Percentiles rank a stretch among this genome's conserved stretches.
phyloP scores from a whole-genome alignment of 2,797 vertebrate species.

The Pipistrellus nathusii region DNA sequence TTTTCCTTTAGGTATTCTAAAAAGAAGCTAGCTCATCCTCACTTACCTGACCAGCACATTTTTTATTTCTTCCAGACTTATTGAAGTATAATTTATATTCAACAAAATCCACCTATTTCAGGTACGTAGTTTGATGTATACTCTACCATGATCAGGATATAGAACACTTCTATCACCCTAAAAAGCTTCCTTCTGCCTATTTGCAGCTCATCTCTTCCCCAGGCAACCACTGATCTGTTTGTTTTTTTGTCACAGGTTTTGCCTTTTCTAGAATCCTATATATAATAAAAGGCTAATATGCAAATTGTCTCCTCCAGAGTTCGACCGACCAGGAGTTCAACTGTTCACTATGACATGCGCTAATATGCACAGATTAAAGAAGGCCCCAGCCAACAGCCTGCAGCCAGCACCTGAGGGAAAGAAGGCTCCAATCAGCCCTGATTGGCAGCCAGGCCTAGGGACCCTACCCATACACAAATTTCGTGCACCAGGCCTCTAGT shows the following conservation, averaged over 20 bases:
- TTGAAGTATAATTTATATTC: not conserved
- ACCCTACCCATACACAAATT: too few species aligned
- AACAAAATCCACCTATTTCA: not conserved
- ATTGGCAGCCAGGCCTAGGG: too few species aligned
- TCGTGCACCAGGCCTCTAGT: not conserved
- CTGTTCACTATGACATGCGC: too few species aligned
- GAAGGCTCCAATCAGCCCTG: too few species aligned
- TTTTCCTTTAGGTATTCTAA: not conserved
- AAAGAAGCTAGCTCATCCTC: constrained; percentile 14
- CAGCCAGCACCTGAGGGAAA: too few species aligned
- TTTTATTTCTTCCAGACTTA: constrained; percentile 22
- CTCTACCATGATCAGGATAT: not conserved
- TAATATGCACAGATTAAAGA: too few species aligned
- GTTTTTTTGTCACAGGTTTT: not conserved
- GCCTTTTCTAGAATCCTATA: not conserved
- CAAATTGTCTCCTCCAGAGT: too few species aligned
- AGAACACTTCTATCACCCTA: not conserved
- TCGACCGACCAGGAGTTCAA: too few species aligned
- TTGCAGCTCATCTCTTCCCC: not conserved
- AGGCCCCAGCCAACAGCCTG: too few species aligned
- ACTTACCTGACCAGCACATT: not conserved
- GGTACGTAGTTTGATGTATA: not conserved
- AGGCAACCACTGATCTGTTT: not conserved
- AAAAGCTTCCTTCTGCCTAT: not conserved
- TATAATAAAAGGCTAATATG: too few species aligned